Base-by-base conservation (phyloP, 2,888 invertebrate species). In the Apotomis turbidana region DNA sequence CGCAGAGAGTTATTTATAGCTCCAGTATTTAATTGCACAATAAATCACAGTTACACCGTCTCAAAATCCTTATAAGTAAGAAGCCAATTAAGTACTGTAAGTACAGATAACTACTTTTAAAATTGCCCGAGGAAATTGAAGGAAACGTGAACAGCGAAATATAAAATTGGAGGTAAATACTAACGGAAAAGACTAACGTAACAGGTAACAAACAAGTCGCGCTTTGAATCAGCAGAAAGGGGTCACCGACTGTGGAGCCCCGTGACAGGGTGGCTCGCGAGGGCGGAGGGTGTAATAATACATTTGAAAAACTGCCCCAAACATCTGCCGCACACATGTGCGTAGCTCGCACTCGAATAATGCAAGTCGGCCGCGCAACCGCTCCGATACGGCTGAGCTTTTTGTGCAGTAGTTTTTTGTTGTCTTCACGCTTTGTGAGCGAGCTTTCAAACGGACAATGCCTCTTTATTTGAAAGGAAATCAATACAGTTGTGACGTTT, bases 251-350 rank as follows among this genome's bases (percentile, higher is more conserved):
- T 90, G 41, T 41, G 89, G 86, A 80, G 85, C 76, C 85, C 81
- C 85, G 90, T 66, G 75, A 76, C 75, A 64, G 69, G 74, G 73
- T 76, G 74, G 77, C 77, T 77, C 77, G 80, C 81, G 80, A 80
- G 84, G 83, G 85, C 83, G 84, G 79, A 85, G 83, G 84, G 83
- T 84, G 80, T 85, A 89, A 89, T 90, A 90, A 90, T 87, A 90
- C 86, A 87, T 90, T 89, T 87, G 86, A 90, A 92, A 91, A 90
- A 85, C 84, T 89, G 86, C 91, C 90, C 90, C 85, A 83, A 91
- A 90, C 93, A 93, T 93, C 93, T 93, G 93, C 88, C 84, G 83
- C 87, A 87, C 87, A 87, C 93, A 93, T 92, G 88, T 93, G 93
- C 87, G 87, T 87, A 87, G 83, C 87, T 90, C 86, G 87, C 84